Evolutionary conservation across 1,140 invertebrate species (phyloP), one percentile per base, ranked within the genome.

Genomic region (Pristionchus pacificus): DNA sequence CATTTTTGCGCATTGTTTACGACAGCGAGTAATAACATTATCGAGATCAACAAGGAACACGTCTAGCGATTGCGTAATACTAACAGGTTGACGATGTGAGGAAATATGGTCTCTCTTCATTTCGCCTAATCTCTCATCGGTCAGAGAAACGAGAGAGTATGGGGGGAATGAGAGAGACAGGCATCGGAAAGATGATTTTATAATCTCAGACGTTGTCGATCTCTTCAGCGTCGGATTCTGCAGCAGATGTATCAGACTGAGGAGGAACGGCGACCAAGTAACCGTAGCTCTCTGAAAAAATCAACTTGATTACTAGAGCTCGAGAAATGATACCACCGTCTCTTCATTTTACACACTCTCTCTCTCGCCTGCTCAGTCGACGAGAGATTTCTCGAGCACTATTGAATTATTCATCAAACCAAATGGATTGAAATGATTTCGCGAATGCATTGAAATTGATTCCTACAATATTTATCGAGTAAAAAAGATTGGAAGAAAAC

Each of bases 201-300:
- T 6, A 13, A 25, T n/a, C 55, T 6, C 59, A 30, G 25, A 10
- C n/a, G 55, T 59, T 2, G 14, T 55, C 25, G 31, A 25, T 25
- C 30, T 59, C 58, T n/a, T 33, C 57, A 66, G 57, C 59, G 24
- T 66, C 65, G 38, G 49, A 66, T 57, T 66, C 49, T 29, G 65
- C 27, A 57, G 30, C 49, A 27, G 28, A 24, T 31, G 65, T 57
- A 24, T 59, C 31, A 19, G 31, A 32, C 33, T 60, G 59, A 33
- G 60, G 60, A 31, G 58, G 27, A 19, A 62, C 68, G 15, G 71
- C 65, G 31, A 73, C 63, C 60, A 73, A 32, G 31, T 73, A 73
- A 60, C 71, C 71, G 66, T 73, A 73, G 57, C 62, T 69, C 31
- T 73, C 71, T 2, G 71, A 63, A 27, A 66, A 65, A 0, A 30